Evolutionary conservation across 2,113 vertebrate genomes (phyloP).

Genomic region (Eonycteris spelaea): DNA sequence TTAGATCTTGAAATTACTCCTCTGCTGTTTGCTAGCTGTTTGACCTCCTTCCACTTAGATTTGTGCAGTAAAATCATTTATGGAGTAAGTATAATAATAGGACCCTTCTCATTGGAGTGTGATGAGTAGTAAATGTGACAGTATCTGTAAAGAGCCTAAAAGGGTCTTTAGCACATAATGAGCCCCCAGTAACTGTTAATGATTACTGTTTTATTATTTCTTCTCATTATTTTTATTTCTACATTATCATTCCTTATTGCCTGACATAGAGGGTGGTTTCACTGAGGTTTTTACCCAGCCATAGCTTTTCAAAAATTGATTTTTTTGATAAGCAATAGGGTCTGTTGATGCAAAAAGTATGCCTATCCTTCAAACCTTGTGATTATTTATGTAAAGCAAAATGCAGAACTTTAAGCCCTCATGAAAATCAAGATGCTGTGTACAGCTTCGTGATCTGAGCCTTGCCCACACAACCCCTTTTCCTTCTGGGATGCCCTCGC

Average conservation of each 20-base stretch:
- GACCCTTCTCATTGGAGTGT: neutral
- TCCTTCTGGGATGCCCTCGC: neutral
- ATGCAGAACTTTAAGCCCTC: neutral
- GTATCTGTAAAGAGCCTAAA: neutral
- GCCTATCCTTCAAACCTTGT: neutral
- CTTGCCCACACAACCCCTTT: neutral
- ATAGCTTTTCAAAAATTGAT: neutral
- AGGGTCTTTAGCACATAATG: neutral
- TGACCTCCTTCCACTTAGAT: neutral
- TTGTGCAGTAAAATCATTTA: neutral
- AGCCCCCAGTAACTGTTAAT: neutral
- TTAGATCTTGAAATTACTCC: neutral
- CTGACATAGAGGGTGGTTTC: neutral
- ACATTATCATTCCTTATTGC: neutral
- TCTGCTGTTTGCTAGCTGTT: neutral
- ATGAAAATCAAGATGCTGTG: neutral
- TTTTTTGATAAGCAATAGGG: neutral
- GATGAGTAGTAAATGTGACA: neutral
- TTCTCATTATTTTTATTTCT: neutral
- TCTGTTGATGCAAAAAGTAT: neutral
- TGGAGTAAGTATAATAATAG: neutral
- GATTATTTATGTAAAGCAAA: neutral
- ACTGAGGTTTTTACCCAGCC: neutral
- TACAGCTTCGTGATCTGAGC: neutral
- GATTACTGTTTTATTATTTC: neutral